Conservation (phyloP, 2,888 invertebrate species). For the Lochmaea capreae region DNA sequence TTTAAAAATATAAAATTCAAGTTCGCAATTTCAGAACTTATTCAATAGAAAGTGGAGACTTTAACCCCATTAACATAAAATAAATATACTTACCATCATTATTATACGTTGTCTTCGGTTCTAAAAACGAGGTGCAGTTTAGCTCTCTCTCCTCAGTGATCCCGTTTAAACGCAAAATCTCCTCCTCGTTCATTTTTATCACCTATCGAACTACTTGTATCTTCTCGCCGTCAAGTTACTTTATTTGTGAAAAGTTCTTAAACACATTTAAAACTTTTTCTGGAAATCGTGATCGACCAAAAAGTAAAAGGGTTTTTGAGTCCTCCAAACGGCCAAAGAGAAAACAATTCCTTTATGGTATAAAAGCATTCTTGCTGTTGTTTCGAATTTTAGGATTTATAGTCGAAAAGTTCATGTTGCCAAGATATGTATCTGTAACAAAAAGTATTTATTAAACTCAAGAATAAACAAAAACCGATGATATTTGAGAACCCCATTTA, state of each 20-base stretch:
- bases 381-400: neutral
- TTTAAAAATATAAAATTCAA: too few species aligned
- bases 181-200: constrained; percentile 45
- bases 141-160: constrained; percentile 41
- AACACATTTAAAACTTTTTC: constrained; percentile 8
- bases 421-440: constrained; percentile 1
- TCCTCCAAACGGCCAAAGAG: neutral
- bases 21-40: too few species aligned
- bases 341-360: neutral
- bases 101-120: constrained; percentile 13
- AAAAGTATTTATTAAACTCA: neutral
- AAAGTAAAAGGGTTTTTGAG: neutral
- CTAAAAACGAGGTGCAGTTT: constrained; percentile 36
- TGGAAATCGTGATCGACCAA: neutral
- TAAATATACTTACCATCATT: constrained; percentile 31
- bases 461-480: neutral
- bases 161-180: constrained; percentile 30
- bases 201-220: neutral
- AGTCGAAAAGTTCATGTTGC: neutral
- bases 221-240: neutral
- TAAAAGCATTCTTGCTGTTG: neutral
- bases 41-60: too few species aligned
- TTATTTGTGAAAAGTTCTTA: neutral
- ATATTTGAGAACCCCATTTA: too few species aligned
- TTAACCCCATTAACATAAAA: constrained; percentile 11